phyloP scores from a whole-genome alignment of 1,140 invertebrate species.

The Leptonema lineaticorne region DNA sequence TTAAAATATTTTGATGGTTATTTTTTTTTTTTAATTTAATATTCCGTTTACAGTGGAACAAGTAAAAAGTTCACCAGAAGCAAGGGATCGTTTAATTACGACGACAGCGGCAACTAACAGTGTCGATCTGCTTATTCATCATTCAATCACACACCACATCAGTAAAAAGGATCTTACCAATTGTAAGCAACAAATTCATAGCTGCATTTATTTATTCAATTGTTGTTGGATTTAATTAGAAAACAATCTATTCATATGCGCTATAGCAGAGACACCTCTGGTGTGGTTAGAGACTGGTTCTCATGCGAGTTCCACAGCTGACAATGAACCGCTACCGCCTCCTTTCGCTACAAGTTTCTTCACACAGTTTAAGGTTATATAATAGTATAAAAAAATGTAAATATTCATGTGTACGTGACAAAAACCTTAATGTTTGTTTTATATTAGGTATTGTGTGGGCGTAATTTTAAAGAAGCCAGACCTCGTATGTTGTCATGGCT shows the following conservation, averaged over 20 bases:
- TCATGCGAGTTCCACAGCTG: conserved; percentile 67
- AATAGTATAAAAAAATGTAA: not conserved
- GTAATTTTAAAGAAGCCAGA: conserved; percentile 79
- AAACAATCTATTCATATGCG: not conserved
- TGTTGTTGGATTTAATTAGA: not conserved
- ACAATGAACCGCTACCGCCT: conserved; percentile 59
- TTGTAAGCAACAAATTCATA: conserved; percentile 19
- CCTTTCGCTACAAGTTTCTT: conserved; percentile 74
- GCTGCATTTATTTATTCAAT: not conserved
- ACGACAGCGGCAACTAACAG: conserved; percentile 64
- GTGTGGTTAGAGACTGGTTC: conserved; percentile 76
- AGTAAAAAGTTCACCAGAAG: conserved; percentile 70
- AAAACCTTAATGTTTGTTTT: conserved; percentile 2
- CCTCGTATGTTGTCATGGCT: conserved; percentile 78
- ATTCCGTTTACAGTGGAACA: conserved; percentile 67
- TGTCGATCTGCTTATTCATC: conserved; percentile 54
- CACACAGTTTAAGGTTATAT: conserved; percentile 73
- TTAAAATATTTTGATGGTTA: not conserved
- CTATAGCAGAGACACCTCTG: conserved; percentile 65
- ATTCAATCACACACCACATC: conserved; percentile 30
- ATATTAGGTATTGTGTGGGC: conserved; percentile 65
- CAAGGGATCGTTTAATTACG: conserved; percentile 67
- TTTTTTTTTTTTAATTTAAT: not conserved
- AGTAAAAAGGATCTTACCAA: conserved; percentile 33
- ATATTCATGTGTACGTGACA: not conserved